phyloP scores from a whole-genome alignment of 2,888 invertebrate genomes.

The Pycnomerus fuliginosus region DNA sequence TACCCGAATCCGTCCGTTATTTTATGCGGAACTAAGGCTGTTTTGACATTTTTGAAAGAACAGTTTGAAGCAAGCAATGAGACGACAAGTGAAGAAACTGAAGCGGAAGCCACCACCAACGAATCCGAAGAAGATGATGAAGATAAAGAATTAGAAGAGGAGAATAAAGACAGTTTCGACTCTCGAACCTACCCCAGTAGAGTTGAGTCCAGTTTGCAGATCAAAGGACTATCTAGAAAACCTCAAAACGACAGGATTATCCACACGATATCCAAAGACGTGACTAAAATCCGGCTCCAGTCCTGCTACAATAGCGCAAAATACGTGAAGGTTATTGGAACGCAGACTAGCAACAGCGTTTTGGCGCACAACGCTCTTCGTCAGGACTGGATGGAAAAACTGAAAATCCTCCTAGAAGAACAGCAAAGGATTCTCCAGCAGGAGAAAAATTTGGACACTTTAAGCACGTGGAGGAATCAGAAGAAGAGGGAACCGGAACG shows the following conservation, averaged over 20 bases:
- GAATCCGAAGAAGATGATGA: neutral
- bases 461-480: conserved; percentile 58
- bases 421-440: conserved; percentile 62
- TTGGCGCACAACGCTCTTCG: too few relatives aligned
- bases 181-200: too few relatives aligned
- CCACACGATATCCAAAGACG: conserved; percentile 40
- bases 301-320: conserved; percentile 55
- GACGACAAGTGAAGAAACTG: too few relatives aligned
- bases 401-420: conserved; percentile 57
- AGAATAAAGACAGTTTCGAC: conserved; percentile 2
- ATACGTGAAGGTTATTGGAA: too few relatives aligned
- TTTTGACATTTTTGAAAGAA: conserved; percentile 41
- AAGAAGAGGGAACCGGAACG: conserved; percentile 35
- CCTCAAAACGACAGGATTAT: conserved; percentile 32
- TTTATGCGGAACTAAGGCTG: conserved; percentile 53
- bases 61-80: too few relatives aligned
- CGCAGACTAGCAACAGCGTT: too few relatives aligned
- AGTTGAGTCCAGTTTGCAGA: conserved; percentile 1
- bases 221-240: conserved; percentile 7
- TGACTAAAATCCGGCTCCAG: conserved; percentile 51
- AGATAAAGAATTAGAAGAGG: conserved; percentile 14
- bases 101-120: too few relatives aligned
- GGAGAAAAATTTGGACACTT: conserved; percentile 55
- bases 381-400: conserved; percentile 58
- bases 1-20: conserved; percentile 61